Base-by-base conservation (phyloP, 2,797 vertebrate genomes). In the Hybognathus amarus region DNA sequence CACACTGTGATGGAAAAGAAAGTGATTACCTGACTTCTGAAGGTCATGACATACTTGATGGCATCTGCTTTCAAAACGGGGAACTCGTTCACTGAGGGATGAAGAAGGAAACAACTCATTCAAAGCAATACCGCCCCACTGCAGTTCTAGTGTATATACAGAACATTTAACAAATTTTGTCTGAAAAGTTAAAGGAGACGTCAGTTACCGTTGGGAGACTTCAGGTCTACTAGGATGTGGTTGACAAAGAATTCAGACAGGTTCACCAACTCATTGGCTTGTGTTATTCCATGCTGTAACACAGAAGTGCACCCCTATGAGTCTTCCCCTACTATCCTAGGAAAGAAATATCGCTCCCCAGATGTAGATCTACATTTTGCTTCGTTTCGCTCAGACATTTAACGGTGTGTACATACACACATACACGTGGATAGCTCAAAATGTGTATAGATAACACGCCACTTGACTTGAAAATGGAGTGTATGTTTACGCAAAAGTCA, bases 11-110 rank as follows among this genome's bases (percentile, higher is more conserved):
- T 5, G 54, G 12, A 36, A 40, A 64, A n/a, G 13, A 24, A 68
- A 68, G 12, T 0, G 92, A 93, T 91, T 94, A 99, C 98, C 94
- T 99, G 97, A 91, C 97, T 99, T 90, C 98, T 97, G 93, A 99
- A 99, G 92, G 98, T 99, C 98, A 99, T 99, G 71, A 98, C 97
- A 56, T 99, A 99, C 90, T 99, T 99, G 88, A 99, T 98, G 78
- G 97, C 98, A 89, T 99, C 98, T 84, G 98, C 96, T 94, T 99
- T 99, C 89, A 99, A 94, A 80, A 99, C 98, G 76, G 98, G 98
- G 91, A 98, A 99, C 91, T 99, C 98, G 85, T 99, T 99, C 85
- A 99, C 98, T 99, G 90, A 78, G 85, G 61, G 82, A 5, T 54
- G 40, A 87, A 85, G 24, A 82, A 33, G 11, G 87, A 33, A 17